Evolutionary conservation across 2,113 vertebrate genomes (phyloP), one percentile per base, ranked within the genome.

Genomic region (Phodopus roborovskii): DNA sequence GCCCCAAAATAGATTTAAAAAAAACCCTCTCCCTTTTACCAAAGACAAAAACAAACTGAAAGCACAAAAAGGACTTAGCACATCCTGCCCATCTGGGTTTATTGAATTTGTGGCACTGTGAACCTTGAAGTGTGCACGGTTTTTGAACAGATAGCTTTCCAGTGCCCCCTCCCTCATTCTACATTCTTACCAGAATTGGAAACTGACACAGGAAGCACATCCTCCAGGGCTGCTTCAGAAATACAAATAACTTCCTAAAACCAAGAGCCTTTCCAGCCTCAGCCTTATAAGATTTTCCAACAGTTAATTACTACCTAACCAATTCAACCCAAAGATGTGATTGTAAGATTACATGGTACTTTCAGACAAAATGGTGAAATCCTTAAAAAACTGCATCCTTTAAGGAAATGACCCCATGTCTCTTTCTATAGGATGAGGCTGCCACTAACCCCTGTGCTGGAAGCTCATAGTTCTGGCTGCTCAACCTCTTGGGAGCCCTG

Each of bases 11-110:
- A 92, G 22, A 10, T 70, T 50, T n/a, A n/a, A n/a, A n/a, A 90
- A 56, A 81, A 30, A 28, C 15, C 30, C 62, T 26, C 26, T 91
- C 42, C 64, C 28, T 79, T 79, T 94, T 56, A 82, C 22, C 88
- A 48, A 89, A 79, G 79, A 81, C 10, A 92, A 71, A 73, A 94
- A 19, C n/a, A 81, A 85, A 33, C 24, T 94, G 45, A 56, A 93
- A 78, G 45, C 70, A 45, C 83, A 81, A 84, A 70, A 36, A 70
- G 19, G 10, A 79, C 87, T 53, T 88, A 78, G 84, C 39, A 42
- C 33, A n/a, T 81, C 79, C 62, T 56, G 82, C 36, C 62, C 75
- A 70, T 2, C 33, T 9, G 60, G 70, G 42, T 58, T 74, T 94
- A n/a, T 20, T 81, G 75, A 60, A 3, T 53, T 36, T 30, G 19